A percentile compares a stretch with the other conserved stretches of the same genome.
Conservation (phyloP, 2,113 vertebrate genomes). For the Ailuropoda melanoleuca region DNA sequence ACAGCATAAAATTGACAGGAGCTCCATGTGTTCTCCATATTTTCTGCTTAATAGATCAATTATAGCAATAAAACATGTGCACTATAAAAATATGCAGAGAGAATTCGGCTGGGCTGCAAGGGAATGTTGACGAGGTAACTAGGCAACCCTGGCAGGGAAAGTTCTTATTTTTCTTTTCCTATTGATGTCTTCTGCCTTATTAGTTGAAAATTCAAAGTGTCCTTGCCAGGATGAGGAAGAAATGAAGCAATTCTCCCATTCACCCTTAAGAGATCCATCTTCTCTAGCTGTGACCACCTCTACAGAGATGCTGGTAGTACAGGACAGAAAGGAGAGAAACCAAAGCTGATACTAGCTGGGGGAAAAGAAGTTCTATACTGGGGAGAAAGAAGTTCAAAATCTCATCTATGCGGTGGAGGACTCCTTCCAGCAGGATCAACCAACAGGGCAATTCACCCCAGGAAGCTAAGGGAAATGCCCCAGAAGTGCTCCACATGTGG, state of each 20-base stretch:
- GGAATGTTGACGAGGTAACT: constrained; percentile 64
- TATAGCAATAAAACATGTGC: constrained; percentile 62
- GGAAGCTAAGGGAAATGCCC: neutral
- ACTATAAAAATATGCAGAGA: constrained; percentile 69
- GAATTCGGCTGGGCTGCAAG: neutral
- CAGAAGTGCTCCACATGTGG: neutral
- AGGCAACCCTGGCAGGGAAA: constrained; percentile 51
- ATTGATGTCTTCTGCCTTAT: constrained; percentile 48
- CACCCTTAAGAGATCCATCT: neutral
- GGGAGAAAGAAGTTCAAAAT: neutral
- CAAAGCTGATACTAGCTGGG: neutral
- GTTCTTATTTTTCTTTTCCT: constrained; percentile 63
- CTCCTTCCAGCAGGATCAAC: neutral
- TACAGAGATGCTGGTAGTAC: neutral
- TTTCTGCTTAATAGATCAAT: constrained; percentile 42
- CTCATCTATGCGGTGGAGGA: neutral
- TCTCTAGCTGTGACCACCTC: neutral
- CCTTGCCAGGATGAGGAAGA: constrained; percentile 40
- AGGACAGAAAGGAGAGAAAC: neutral
- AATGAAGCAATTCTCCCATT: constrained; percentile 5
- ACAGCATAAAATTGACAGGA: constrained; percentile 52
- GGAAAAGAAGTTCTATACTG: no score
- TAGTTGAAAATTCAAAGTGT: constrained; percentile 49
- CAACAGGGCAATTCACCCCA: neutral
- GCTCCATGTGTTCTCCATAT: neutral